phyloP scores from a whole-genome alignment of 1,140 invertebrate genomes.

The Ips nitidus region DNA sequence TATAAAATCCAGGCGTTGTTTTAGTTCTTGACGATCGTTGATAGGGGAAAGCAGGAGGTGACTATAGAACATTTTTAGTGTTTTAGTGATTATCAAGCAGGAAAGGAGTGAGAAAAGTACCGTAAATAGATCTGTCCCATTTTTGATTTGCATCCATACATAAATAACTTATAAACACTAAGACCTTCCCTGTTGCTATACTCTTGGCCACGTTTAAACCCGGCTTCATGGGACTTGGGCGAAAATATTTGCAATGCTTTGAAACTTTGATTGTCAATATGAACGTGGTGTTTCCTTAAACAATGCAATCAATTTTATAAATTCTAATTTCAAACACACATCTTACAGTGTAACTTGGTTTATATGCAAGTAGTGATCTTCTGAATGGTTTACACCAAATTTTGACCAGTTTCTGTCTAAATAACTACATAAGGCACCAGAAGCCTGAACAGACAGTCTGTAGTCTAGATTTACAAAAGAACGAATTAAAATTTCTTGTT shows the following conservation, averaged over 20 bases:
- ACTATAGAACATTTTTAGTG: not conserved
- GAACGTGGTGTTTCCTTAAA: conserved; percentile 66
- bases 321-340: not conserved
- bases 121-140: conserved; percentile 59
- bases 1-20: conserved; percentile 63
- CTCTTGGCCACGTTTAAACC: conserved; percentile 66
- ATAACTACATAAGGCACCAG: conserved; percentile 73
- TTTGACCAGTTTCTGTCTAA: conserved; percentile 69
- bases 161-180: conserved; percentile 71
- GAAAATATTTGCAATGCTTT: conserved; percentile 76
- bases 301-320: conserved; percentile 23
- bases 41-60: conserved; percentile 63
- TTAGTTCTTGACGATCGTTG: conserved; percentile 57
- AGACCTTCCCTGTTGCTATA: conserved; percentile 66
- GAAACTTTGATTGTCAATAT: conserved; percentile 72
- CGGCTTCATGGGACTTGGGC: conserved; percentile 71
- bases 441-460: conserved; percentile 65
- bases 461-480: conserved; percentile 70
- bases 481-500: conserved; percentile 65
- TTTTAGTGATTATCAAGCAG: not conserved
- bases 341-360: conserved; percentile 67
- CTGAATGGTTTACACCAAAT: conserved; percentile 58
- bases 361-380: conserved; percentile 62
- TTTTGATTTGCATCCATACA: conserved; percentile 68
- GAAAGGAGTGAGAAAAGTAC: conserved; percentile 44